Percentiles rank a stretch among this genome's conserved stretches.
phyloP scores from a whole-genome alignment of 2,113 vertebrate species.

The Sturnus vulgaris region DNA sequence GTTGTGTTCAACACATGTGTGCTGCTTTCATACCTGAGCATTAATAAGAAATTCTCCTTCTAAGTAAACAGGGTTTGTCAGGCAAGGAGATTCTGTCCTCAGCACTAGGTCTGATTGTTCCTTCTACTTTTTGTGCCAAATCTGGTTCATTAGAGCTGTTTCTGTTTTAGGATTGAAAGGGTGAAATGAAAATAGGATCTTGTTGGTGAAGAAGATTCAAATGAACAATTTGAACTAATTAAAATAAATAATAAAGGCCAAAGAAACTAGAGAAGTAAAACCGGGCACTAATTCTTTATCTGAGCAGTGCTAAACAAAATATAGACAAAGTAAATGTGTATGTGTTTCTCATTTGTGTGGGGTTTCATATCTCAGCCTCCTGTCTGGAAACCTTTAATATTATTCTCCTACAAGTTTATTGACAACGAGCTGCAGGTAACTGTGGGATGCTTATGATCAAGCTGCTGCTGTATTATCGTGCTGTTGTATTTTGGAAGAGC shows the following conservation, averaged over 20 bases:
- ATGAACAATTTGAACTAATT: background rate
- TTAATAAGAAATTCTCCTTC: background rate
- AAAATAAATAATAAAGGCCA: background rate
- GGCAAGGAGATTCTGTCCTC: background rate
- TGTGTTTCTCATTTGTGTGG: background rate
- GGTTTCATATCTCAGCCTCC: background rate
- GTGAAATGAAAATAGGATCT: background rate
- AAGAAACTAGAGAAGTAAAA: conserved; percentile 46
- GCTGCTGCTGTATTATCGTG: background rate
- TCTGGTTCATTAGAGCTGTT: background rate
- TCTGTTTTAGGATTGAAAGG: background rate
- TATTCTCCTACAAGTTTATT: background rate
- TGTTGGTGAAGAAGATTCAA: background rate
- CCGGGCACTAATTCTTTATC: conserved; percentile 1
- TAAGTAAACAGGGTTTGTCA: background rate
- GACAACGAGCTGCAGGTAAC: background rate
- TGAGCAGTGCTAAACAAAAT: background rate
- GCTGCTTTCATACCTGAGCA: background rate
- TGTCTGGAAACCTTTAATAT: background rate
- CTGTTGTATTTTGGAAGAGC: background rate
- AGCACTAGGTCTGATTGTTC: background rate
- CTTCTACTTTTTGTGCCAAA: background rate
- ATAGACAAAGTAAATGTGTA: rapidly evolving
- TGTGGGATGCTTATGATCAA: background rate
- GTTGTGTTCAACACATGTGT: background rate